Evolutionary conservation across 2,113 vertebrate species (phyloP).

Genomic region (Nycticebus coucang): DNA sequence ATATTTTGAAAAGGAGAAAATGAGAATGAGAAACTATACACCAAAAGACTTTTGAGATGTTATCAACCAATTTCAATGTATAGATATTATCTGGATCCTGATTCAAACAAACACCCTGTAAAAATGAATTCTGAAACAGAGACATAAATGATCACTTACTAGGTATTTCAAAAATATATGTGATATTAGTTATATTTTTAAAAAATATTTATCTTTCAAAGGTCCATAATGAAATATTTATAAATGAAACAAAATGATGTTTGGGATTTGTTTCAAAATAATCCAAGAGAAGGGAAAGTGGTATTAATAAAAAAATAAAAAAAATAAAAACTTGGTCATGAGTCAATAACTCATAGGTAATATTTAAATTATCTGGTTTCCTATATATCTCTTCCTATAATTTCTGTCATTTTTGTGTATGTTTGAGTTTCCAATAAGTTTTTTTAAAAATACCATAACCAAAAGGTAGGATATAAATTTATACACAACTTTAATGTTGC

Average conservation of each 20-base stretch:
- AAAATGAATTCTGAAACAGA: background rate
- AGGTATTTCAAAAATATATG: conserved; percentile 25
- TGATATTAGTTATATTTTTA: background rate
- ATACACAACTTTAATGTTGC: background rate
- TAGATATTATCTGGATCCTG: background rate
- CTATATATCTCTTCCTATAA: background rate
- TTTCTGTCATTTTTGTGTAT: background rate
- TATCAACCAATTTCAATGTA: background rate
- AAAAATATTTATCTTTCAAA: background rate
- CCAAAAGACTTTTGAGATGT: background rate
- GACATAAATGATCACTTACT: background rate
- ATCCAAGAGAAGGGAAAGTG: background rate
- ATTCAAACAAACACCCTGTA: background rate
- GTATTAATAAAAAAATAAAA: background rate
- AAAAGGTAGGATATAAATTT: background rate
- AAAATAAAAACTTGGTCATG: background rate
- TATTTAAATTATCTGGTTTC: background rate
- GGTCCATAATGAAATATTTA: conserved; percentile 23
- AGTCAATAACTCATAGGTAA: background rate
- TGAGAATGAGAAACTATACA: background rate
- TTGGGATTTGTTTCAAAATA: conserved; percentile 40
- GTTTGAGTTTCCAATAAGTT: background rate
- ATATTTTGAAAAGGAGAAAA: conserved; percentile 47
- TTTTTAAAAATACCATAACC: background rate
- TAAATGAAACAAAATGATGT: background rate